Percentiles rank a stretch among this genome's conserved stretches.
These are phyloP conservation scores for Eurystomus gularis DNA, from an alignment of 2,113 vertebrate genomes.

Conservation along the genomic window DNA sequence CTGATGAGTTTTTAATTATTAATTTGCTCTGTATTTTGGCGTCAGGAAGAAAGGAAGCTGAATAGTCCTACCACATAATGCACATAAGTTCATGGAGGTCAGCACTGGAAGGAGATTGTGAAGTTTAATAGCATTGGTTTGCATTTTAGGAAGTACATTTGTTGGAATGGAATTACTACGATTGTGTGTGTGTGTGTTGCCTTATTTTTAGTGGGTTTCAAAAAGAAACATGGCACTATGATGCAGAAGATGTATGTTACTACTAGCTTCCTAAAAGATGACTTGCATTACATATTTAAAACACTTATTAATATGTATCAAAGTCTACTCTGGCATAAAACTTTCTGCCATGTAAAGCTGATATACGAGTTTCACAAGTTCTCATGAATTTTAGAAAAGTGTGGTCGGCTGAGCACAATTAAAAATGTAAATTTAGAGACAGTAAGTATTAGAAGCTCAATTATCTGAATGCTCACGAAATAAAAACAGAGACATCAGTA, in stretches of 20 bases:
- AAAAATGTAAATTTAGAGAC: neutral
- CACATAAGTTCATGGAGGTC: neutral
- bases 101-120: neutral
- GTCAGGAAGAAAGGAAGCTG: neutral
- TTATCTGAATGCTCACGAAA: neutral
- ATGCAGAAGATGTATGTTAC: neutral
- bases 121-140: neutral
- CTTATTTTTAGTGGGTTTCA: neutral
- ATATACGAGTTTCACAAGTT: neutral
- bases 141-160: neutral
- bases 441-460: neutral
- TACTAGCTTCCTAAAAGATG: neutral
- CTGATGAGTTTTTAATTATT: conserved; percentile 1
- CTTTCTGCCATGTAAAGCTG: neutral
- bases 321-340: neutral
- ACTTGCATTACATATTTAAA: neutral
- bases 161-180: neutral
- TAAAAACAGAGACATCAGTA: neutral
- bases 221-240: neutral
- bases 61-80: neutral
- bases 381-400: neutral
- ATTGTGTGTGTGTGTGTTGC: neutral
- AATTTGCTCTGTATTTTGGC: neutral
- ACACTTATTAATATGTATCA: neutral
- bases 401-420: neutral